Evolutionary conservation across 2,888 invertebrate genomes (phyloP), one percentile per base, ranked within the genome.

Genomic region (Eudasyphora cyanicolor): DNA sequence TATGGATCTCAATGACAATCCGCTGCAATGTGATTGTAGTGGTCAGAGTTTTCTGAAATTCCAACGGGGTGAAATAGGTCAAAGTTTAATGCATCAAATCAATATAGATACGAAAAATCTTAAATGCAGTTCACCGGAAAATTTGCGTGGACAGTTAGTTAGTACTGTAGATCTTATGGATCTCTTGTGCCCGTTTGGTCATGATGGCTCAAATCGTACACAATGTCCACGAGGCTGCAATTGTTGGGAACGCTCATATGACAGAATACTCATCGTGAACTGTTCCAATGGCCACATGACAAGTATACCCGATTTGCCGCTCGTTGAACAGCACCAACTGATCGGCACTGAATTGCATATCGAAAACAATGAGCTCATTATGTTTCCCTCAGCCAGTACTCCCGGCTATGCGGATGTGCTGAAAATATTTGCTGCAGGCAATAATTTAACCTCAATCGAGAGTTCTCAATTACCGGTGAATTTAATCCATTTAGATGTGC

Each of bases 11-110:
- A 93, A 92, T 14, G 89, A 93, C 42, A 95, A 95, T 91, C 95
- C 95, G 0, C 86, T 96, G 7, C 85, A 89, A 2, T 96, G 96
- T 86, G 94, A 95, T 87, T 95, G 95, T 87, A 78, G 89, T 0
- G 86, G 94, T 0, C 93, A 93, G 83, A 90, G 93, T 80, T 93
- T 95, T 67, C 89, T 94, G 0, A 92, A 93, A 54, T 94, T 93
- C 85, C 86, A 94, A 7, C 92, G 93, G 38, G 92, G 92, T 0
- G 89, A 90, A 29, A 89, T 93, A 80, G 89, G 90, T 17, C 90
- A 92, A 0, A 87, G 89, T 0, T 89, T 92, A 0, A 89, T 89
- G 29, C 90, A 90, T 14, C 87, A 91, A 10, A 89, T 93, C 6
- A 87, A 90, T 19, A 88, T 94, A 1, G 86, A 89, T n/a, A 88